phyloP scores from a whole-genome alignment of 2,888 invertebrate genomes.

The Drosophila kuntzei region DNA sequence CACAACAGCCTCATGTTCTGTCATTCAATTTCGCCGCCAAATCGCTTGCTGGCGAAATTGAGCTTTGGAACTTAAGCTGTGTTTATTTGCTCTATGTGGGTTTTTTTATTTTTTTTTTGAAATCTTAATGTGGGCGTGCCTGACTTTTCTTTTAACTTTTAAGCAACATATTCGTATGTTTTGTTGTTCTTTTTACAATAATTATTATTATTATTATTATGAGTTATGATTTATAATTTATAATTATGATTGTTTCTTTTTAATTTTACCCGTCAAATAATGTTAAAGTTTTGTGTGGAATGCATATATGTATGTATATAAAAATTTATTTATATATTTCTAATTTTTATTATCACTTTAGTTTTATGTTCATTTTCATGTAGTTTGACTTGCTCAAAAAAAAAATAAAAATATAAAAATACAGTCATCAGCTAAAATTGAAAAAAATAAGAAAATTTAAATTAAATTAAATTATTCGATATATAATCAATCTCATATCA shows the following conservation, averaged over 20 bases:
- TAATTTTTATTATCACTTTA: conserved; percentile 40
- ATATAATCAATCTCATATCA: conserved; percentile 18
- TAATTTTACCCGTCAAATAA: conserved; percentile 60
- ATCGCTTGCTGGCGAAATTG: conserved; percentile 1
- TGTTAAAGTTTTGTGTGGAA: conserved; percentile 59
- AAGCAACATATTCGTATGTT: conserved; percentile 29
- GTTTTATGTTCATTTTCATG: conserved; percentile 47
- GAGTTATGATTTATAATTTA: conserved; percentile 7
- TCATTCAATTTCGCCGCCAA: conserved; percentile 16
- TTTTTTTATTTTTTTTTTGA: conserved; percentile 26
- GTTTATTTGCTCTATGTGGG: conserved; percentile 50
- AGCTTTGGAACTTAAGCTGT: conserved; percentile 25
- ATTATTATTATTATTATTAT: conserved; percentile 9
- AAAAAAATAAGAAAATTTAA: neutral
- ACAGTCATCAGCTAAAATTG: conserved; percentile 26
- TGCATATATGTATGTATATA: conserved; percentile 53
- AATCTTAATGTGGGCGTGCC: conserved; percentile 56
- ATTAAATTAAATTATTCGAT: conserved; percentile 7
- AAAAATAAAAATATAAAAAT: conserved; percentile 13
- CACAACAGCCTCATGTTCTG: conserved; percentile 43
- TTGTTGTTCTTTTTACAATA: conserved; percentile 4
- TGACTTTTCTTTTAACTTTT: conserved; percentile 30
- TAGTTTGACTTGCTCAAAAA: conserved; percentile 77
- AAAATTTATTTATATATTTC: conserved; percentile 24
- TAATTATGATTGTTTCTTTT: conserved; percentile 23